Evolutionary conservation across 2,797 vertebrate genomes (phyloP).

Genomic region (Leuciscus waleckii): DNA sequence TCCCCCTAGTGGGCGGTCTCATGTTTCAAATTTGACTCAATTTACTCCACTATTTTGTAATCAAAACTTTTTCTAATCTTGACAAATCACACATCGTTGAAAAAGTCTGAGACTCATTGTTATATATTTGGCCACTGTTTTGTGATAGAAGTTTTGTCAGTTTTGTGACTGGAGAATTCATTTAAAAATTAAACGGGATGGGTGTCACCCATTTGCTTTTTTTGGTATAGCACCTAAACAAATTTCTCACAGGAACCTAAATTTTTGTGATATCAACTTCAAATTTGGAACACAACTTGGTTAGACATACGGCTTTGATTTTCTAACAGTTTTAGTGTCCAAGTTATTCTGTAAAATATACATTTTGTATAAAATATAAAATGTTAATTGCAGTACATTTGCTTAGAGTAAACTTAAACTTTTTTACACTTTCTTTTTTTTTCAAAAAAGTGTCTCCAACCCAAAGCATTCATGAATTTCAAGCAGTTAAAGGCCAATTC

Average conservation of each 20-base stretch:
- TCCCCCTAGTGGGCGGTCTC: neutral
- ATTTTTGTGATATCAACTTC: neutral
- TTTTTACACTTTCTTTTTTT: too few relatives aligned
- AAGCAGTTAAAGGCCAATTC: too few relatives aligned
- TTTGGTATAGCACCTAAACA: neutral
- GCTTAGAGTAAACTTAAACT: too few relatives aligned
- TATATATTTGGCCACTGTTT: neutral
- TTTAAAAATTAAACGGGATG: neutral
- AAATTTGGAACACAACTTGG: neutral
- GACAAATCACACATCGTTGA: neutral
- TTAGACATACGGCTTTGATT: neutral
- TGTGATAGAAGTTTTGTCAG: neutral
- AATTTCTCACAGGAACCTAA: neutral
- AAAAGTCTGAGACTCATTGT: neutral
- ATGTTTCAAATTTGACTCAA: neutral
- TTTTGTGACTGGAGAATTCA: neutral
- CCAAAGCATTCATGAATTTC: too few relatives aligned
- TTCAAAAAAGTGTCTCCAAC: too few relatives aligned
- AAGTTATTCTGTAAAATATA: neutral
- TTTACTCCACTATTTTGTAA: too few relatives aligned
- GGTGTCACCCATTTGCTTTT: neutral
- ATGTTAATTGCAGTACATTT: too few relatives aligned
- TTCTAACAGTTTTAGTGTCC: neutral
- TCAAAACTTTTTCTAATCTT: neutral
- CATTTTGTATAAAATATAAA: neutral